phyloP scores from a whole-genome alignment of 2,888 invertebrate genomes.

The Stegana nigrithorax region DNA sequence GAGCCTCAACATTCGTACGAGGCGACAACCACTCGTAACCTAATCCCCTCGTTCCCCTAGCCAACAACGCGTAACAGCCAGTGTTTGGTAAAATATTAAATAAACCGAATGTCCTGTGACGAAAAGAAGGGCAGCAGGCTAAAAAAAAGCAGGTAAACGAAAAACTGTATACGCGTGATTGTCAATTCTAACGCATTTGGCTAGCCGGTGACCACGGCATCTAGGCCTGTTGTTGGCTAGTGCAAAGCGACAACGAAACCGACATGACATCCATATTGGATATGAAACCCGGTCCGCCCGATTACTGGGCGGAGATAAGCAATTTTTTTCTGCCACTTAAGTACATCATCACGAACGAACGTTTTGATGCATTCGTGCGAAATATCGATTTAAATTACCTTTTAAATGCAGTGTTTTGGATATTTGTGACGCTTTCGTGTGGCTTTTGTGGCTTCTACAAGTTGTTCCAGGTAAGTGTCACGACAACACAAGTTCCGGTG shows the following conservation, averaged over 20 bases:
- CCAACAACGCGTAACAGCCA: too few relatives aligned
- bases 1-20: too few relatives aligned
- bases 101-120: too few relatives aligned
- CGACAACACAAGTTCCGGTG: neutral
- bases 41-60: too few relatives aligned
- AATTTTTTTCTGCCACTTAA: conserved; percentile 67
- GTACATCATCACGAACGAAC: conserved; percentile 62
- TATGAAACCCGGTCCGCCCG: conserved; percentile 61
- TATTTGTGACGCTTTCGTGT: conserved; percentile 58
- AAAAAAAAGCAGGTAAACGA: too few relatives aligned
- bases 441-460: conserved; percentile 64
- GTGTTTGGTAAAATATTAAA: too few relatives aligned
- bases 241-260: neutral
- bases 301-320: conserved; percentile 65
- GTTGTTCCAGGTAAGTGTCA: conserved; percentile 65
- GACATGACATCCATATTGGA: conserved; percentile 67
- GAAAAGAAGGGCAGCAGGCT: too few relatives aligned
- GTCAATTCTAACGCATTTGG: neutral
- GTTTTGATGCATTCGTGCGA: conserved; percentile 63
- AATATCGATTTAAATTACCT: conserved; percentile 65
- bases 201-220: neutral
- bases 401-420: conserved; percentile 67
- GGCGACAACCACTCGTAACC: too few relatives aligned
- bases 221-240: too few relatives aligned
- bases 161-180: too few relatives aligned